phyloP scores from a whole-genome alignment of 2,888 invertebrate genomes.

The Leptinotarsa juncta region DNA sequence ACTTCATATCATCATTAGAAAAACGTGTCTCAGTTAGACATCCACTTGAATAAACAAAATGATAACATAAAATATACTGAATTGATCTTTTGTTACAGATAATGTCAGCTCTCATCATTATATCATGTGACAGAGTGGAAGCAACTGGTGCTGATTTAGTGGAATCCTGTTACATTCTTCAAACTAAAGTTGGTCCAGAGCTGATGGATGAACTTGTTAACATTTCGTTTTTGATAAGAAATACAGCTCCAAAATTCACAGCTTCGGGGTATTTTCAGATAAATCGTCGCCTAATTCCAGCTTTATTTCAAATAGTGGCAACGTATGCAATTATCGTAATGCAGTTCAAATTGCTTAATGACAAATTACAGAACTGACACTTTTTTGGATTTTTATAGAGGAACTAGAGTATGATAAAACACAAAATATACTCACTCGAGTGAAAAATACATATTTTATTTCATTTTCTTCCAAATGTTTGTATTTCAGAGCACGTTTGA shows the following conservation, averaged over 20 bases:
- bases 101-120: constrained; percentile 1
- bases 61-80: no score
- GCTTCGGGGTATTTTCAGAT: neutral
- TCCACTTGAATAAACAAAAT: no score
- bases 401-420: no score
- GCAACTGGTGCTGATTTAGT: neutral
- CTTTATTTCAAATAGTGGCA: neutral
- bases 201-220: constrained; percentile 4
- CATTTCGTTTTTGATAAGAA: neutral
- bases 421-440: no score
- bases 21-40: no score
- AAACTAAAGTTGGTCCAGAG: neutral
- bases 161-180: constrained; percentile 17
- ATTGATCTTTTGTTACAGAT: neutral
- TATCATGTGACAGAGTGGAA: constrained; percentile 16
- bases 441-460: no score
- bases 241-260: neutral
- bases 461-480: no score
- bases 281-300: neutral
- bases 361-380: no score
- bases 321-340: neutral
- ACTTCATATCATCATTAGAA: no score
- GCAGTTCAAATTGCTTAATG: neutral
- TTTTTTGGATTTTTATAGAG: no score
- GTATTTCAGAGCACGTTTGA: no score